Evolutionary conservation across 2,113 vertebrate genomes (phyloP).

Genomic region (Indicator maculatus): DNA sequence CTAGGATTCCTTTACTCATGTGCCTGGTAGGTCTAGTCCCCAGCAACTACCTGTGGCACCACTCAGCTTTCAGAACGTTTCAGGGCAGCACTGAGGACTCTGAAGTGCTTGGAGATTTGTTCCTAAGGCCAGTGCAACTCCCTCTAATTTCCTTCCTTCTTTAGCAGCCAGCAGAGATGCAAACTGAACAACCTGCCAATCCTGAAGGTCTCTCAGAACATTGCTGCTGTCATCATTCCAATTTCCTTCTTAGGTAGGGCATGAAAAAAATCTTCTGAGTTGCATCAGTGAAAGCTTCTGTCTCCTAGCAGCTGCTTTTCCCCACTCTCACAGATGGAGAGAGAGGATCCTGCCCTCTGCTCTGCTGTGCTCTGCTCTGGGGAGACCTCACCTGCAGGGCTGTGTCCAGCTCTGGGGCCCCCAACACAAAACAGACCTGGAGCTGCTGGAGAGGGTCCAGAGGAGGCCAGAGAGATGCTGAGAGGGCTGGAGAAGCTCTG

Average conservation of each 20-base stretch:
- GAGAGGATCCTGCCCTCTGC: too few species aligned
- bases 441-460: too few species aligned
- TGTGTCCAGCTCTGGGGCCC: too few species aligned
- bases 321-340: background rate
- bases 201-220: background rate
- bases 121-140: background rate
- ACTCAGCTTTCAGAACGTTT: background rate
- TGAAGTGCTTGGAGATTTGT: background rate
- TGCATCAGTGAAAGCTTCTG: conserved; percentile 23
- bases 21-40: background rate
- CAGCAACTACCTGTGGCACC: background rate
- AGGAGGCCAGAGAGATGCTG: too few species aligned
- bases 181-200: conserved; percentile 17
- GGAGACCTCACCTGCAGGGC: too few species aligned
- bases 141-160: background rate
- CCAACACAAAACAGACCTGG: too few species aligned
- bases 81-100: background rate
- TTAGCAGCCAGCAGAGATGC: background rate
- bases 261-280: background rate
- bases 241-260: conserved; percentile 2
- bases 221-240: conserved; percentile 5
- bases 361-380: too few species aligned
- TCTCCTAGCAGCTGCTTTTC: conserved; percentile 27
- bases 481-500: too few species aligned
- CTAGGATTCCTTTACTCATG: background rate